phyloP scores from a whole-genome alignment of 2,797 vertebrate genomes.

The Onychomys arenicola region DNA sequence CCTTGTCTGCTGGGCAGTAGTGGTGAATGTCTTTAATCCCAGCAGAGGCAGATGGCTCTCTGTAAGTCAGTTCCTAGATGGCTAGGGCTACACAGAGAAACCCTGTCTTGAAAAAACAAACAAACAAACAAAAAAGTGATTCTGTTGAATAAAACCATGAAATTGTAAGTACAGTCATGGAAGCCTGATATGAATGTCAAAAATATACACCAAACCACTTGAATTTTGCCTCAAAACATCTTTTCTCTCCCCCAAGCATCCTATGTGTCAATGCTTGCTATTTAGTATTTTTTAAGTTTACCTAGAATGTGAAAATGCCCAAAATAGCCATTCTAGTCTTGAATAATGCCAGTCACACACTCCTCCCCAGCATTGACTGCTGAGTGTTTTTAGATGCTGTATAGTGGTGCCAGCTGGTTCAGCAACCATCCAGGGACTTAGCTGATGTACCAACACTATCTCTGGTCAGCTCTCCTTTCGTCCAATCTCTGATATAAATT shows the following conservation, averaged over 20 bases:
- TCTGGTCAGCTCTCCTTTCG: neutral
- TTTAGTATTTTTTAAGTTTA: constrained; percentile 32
- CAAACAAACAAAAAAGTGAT: neutral
- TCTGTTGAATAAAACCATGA: neutral
- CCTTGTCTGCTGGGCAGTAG: too few species aligned
- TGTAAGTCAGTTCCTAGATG: too few species aligned
- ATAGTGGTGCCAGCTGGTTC: neutral
- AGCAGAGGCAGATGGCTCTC: neutral
- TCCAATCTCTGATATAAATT: constrained; percentile 7
- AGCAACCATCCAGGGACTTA: neutral
- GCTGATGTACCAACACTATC: neutral
- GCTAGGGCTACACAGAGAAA: neutral
- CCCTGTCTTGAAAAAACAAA: neutral
- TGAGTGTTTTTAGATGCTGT: neutral
- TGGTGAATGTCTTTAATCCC: too few species aligned
- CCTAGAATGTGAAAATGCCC: neutral
- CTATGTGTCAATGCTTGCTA: neutral
- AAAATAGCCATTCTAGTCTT: neutral
- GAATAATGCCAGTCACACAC: neutral
- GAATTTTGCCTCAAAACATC: neutral
- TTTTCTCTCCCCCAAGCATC: neutral
- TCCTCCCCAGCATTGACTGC: neutral
- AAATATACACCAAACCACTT: neutral
- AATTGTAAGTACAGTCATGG: neutral
- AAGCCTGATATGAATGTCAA: constrained; percentile 6